These are phyloP conservation scores for Mycteria americana DNA, from an alignment of 2,797 vertebrate genomes.

Conservation along the genomic window DNA sequence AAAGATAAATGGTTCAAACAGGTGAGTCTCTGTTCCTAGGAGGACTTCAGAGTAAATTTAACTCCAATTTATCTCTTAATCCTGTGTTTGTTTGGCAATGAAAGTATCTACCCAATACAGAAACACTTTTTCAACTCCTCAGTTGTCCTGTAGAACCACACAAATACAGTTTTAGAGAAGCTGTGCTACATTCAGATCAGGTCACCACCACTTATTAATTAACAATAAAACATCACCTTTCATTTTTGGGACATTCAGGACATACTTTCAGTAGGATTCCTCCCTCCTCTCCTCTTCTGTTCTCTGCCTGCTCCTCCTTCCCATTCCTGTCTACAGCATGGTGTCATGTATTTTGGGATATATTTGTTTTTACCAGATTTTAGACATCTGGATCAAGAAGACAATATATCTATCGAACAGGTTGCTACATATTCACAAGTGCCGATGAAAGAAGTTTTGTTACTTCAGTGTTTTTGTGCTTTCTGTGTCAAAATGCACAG, in stretches of 20 bases:
- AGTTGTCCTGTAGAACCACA: neutral
- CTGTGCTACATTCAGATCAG: neutral
- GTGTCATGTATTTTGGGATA: neutral
- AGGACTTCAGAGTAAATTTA: neutral
- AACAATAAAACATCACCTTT: neutral
- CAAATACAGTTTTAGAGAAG: neutral
- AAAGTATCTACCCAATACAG: neutral
- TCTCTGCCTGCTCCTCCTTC: neutral
- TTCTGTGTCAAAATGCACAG: neutral
- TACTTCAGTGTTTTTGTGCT: neutral
- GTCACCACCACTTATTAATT: neutral
- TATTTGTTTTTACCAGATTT: neutral
- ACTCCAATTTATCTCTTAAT: neutral
- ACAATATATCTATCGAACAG: neutral
- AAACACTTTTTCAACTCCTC: neutral
- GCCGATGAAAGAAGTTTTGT: neutral
- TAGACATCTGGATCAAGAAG: neutral
- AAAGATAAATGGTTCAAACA: neutral
- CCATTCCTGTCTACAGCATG: neutral
- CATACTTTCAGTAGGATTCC: neutral
- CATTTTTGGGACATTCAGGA: neutral
- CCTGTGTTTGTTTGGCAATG: neutral
- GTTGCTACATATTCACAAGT: neutral
- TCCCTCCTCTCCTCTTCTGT: neutral
- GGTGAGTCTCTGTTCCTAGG: neutral